Evolutionary conservation across 2,888 invertebrate genomes (phyloP), one percentile per base, ranked within the genome.

Genomic region (Hololepta plana): DNA sequence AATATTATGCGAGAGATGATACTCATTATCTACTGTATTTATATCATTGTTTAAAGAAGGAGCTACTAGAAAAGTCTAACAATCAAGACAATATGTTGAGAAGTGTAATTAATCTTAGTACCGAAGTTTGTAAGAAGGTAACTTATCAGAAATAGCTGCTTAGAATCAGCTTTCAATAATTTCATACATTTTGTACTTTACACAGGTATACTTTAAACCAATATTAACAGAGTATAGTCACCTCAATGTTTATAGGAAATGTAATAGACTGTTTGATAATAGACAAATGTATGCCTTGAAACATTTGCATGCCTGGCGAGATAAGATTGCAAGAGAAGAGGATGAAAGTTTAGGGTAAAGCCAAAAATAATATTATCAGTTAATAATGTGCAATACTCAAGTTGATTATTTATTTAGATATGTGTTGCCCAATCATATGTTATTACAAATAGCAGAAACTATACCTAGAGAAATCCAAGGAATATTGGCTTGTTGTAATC

Each of bases 371-470:
- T n/a, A 12, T 9, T 8, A 22, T 7, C 6, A 10, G 7, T 22
- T 22, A 8, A 8, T 22, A 8, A 22, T 9, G 22, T 9, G 10
- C 10, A 22, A 22, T 8, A 22, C 10, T 22, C 6, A n/a, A 7
- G 7, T 8, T 22, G 22, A 22, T 8, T 6, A 22, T 22, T 8
- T 22, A 7, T 17, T 11, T 45, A 77, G 79, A 16, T 96, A 85
- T 54, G 79, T 98, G 23, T 58, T 98, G 30, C 95, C 96, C 0
- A 91, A 91, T 55, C 91, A 95, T 52, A 91, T 93, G 91, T 51
- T 98, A 55, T 47, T 95, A 27, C 73, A 85, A 46, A 80, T 96
- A 31, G 71, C 87, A 1, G 88, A 93, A 52, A 62, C 66, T 11
- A 51, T 95, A 32, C 95, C 93, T 0, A 66, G 85, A 27, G 93